Evolutionary conservation across 2,888 invertebrate species (phyloP).

Genomic region (Sesamia inferens): DNA sequence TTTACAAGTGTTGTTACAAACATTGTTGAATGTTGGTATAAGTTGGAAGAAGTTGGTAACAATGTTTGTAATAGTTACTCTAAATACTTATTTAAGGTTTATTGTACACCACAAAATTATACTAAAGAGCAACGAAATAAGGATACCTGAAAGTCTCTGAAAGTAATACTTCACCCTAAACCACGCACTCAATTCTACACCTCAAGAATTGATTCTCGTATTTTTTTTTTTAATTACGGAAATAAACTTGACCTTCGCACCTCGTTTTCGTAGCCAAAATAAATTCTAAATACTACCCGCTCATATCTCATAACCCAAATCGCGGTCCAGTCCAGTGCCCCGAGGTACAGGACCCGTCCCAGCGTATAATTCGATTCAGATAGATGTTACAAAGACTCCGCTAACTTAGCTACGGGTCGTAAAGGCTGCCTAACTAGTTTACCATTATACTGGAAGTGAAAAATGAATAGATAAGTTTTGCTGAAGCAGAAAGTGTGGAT

Average conservation of each 20-base stretch:
- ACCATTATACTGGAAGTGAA: slow-evolving; percentile 66
- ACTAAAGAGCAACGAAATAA: too few species aligned
- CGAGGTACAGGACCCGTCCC: slow-evolving; percentile 62
- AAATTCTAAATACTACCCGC: slow-evolving; percentile 17
- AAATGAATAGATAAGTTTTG: slow-evolving; percentile 63
- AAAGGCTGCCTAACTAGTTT: slow-evolving; percentile 74
- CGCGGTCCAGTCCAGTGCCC: slow-evolving; percentile 37
- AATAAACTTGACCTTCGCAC: not conserved
- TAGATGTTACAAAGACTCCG: slow-evolving; percentile 80
- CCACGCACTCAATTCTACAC: not conserved
- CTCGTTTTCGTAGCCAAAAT: not conserved
- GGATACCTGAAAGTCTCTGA: too few species aligned
- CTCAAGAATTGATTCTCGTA: too few species aligned
- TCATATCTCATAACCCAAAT: slow-evolving; percentile 12
- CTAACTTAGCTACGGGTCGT: slow-evolving; percentile 64
- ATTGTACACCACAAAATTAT: too few species aligned
- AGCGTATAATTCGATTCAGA: slow-evolving; percentile 79
- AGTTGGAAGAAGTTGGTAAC: slow-evolving; percentile 9
- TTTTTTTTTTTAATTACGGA: too few species aligned
- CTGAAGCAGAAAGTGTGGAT: slow-evolving; percentile 46
- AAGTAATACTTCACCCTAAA: not conserved
- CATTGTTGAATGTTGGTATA: slow-evolving; percentile 47
- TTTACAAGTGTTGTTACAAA: slow-evolving; percentile 72
- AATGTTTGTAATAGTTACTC: not conserved
- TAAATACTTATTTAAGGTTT: too few species aligned